Conservation (phyloP, 2,888 invertebrate species). For the Mythimna lalbum region DNA sequence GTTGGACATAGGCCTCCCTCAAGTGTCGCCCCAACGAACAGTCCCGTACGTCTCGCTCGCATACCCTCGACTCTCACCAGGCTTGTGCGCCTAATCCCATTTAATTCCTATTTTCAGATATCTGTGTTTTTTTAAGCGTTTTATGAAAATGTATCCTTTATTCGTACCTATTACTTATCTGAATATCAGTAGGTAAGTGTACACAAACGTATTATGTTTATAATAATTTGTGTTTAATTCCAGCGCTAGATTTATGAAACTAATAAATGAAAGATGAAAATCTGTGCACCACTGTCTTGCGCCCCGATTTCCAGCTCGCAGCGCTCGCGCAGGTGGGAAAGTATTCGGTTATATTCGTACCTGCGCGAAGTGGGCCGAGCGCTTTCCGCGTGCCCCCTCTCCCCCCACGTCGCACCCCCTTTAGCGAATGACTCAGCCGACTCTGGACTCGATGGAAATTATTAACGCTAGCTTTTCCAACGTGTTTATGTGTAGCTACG, state of each 20-base stretch:
- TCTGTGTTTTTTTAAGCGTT: background rate
- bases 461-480: constrained; percentile 65
- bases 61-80: too few species aligned
- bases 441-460: constrained; percentile 70
- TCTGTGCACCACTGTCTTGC: constrained; percentile 67
- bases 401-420: constrained; percentile 43
- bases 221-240: constrained; percentile 1
- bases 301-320: constrained; percentile 75
- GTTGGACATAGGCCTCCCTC: too few species aligned
- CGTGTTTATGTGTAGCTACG: constrained; percentile 57
- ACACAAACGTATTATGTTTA: background rate
- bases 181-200: background rate
- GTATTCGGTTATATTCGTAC: constrained; percentile 89
- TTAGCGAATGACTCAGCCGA: constrained; percentile 74
- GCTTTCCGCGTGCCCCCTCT: constrained; percentile 79
- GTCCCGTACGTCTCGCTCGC: too few species aligned
- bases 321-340: constrained; percentile 83
- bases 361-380: constrained; percentile 85
- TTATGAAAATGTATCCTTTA: background rate
- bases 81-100: background rate
- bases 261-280: constrained; percentile 27
- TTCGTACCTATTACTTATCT: background rate
- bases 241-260: constrained; percentile 2
- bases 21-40: too few species aligned
- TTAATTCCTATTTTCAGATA: background rate